Conservation (phyloP, 2,888 invertebrate species). For the Incurvaria masculella region DNA sequence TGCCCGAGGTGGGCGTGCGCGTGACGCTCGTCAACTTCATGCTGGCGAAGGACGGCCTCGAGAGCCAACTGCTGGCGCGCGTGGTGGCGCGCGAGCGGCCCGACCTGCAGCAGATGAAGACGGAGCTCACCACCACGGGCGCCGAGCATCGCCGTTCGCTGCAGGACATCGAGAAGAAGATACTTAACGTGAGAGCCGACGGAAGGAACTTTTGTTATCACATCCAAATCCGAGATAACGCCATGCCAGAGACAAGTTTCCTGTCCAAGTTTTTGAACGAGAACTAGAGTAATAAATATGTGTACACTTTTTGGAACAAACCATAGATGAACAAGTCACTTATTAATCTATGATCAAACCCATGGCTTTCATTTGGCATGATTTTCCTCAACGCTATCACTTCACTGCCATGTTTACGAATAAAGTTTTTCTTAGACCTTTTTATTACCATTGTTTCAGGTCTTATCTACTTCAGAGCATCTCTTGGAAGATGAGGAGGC, state of each 20-base stretch:
- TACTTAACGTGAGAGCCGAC: slow-evolving; percentile 69
- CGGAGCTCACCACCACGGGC: slow-evolving; percentile 81
- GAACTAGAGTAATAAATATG: too few species aligned
- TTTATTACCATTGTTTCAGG: slow-evolving; percentile 11
- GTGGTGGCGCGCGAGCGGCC: slow-evolving; percentile 91
- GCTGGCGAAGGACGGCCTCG: slow-evolving; percentile 84
- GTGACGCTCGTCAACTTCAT: slow-evolving; percentile 90
- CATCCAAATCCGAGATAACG: too few species aligned
- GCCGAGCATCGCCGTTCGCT: slow-evolving; percentile 79
- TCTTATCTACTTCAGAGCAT: slow-evolving; percentile 48
- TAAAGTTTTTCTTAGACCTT: too few species aligned
- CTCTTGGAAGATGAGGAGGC: slow-evolving; percentile 88
- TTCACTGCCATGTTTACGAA: too few species aligned
- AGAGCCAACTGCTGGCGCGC: slow-evolving; percentile 86
- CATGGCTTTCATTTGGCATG: too few species aligned
- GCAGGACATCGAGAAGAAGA: slow-evolving; percentile 90
- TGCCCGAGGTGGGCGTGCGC: slow-evolving; percentile 92
- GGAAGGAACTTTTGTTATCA: too few species aligned
- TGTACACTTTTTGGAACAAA: too few species aligned
- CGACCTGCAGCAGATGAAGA: slow-evolving; percentile 88
- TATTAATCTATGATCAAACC: too few species aligned
- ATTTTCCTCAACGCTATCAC: too few species aligned
- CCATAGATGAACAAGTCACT: too few species aligned
- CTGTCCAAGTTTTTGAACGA: neutral
- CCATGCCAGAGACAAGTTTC: neutral